Evolutionary conservation across 2,797 vertebrate species (phyloP).

Genomic region (Takifugu rubripes): DNA sequence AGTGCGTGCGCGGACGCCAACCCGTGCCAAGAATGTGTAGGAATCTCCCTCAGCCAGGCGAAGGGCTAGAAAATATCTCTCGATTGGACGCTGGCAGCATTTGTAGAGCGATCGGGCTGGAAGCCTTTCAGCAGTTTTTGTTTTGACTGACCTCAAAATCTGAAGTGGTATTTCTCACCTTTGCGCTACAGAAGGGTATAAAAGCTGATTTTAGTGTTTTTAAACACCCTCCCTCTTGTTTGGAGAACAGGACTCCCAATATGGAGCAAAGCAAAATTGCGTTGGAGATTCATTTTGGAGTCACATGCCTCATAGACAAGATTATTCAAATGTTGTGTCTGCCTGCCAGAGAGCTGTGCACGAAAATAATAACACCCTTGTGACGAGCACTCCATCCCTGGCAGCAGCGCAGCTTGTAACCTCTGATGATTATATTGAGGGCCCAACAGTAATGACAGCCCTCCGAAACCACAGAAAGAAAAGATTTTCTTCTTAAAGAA

Average conservation of each 20-base stretch:
- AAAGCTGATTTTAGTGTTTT: not conserved
- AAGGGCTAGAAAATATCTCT: conserved; percentile 37
- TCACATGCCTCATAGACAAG: conserved; percentile 58
- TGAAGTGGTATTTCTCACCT: not conserved
- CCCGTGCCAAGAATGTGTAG: conserved; percentile 52
- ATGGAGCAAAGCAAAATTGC: conserved; percentile 33
- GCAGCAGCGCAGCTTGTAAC: conserved; percentile 63
- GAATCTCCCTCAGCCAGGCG: conserved; percentile 38
- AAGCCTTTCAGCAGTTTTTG: not conserved
- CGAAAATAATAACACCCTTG: conserved; percentile 76
- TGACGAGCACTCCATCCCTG: conserved; percentile 72
- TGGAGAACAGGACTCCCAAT: conserved; percentile 35
- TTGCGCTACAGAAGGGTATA: conserved; percentile 4
- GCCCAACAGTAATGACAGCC: conserved; percentile 75
- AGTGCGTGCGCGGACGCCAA: conserved; percentile 32
- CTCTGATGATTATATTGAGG: conserved; percentile 76
- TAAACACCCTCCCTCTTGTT: conserved; percentile 10
- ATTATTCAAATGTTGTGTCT: conserved; percentile 70
- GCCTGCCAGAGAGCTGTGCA: conserved; percentile 65
- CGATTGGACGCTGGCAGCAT: conserved; percentile 20
- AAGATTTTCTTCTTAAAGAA: conserved; percentile 74
- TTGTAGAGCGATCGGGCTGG: conserved; percentile 3
- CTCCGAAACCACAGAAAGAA: conserved; percentile 67
- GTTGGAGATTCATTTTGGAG: conserved; percentile 37
- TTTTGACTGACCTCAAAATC: not conserved